Evolutionary conservation across 2,797 vertebrate species (phyloP), one percentile per base, ranked within the genome.

Genomic region (Macroramphosus scolopax): DNA sequence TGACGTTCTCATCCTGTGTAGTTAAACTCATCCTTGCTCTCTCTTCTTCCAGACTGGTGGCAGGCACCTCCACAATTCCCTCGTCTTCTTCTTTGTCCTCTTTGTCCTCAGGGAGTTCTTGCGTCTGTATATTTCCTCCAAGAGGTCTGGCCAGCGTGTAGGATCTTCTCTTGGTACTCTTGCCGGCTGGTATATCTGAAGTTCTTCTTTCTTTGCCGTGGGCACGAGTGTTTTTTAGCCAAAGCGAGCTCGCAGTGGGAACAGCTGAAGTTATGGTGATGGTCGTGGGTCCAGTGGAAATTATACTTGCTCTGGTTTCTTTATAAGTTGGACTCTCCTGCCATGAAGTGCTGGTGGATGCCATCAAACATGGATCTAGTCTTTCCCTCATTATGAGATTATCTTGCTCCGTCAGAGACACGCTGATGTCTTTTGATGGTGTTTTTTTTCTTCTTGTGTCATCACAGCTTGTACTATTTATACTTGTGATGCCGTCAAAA

Each of bases 251-350:
- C 13, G 25, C 11, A 5, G 52, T 9, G 3, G 61, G 29, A 11
- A 79, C 60, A 0, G 53, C 43, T 7, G 75, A 73, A 0, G 72
- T 75, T 8, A 58, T 17, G 15, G 68, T 66, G 32, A 66, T 32
- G 22, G 33, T 64, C 12, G 24, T 57, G 36, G 65, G 26, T 57
- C 69, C 59, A 1, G 65, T 22, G 28, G 67, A 48, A 37, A 70
- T 37, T 1, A 59, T 7, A 9, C 51, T 65, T 0, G 64, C 47
- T 45, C 17, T 66, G 36, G 57, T 73, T 40, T 78, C 76, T 63
- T 74, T 72, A 5, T 65, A 44, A 40, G 32, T 1, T 33, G 51
- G 35, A 28, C 9, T 37, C 16, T 45, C 42, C 16, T 37, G 52
- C 26, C 4, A 0, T 8, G 7, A 32, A 5, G 11, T 8, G 25